Evolutionary conservation across 2,113 vertebrate species (phyloP).

Genomic region (Dascyllus trimaculatus): DNA sequence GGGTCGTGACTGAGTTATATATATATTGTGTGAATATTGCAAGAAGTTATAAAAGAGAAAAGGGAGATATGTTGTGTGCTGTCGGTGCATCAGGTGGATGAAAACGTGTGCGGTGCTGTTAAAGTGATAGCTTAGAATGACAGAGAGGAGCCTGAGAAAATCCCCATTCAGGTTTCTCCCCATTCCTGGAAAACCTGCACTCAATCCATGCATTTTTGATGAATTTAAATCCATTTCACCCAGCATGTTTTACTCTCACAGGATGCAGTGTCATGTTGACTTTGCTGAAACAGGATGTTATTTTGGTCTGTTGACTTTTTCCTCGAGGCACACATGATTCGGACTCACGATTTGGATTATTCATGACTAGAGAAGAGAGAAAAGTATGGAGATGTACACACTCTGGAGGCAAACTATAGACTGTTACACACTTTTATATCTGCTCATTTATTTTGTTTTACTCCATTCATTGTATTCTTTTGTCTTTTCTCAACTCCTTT

Average conservation of each 20-base stretch:
- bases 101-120: not conserved
- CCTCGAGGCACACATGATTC: not conserved
- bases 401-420: not conserved
- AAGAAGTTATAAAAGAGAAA: not conserved
- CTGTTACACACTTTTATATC: no score
- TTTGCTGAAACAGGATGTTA: not conserved
- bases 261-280: not conserved
- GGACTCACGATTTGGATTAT: constrained; percentile 5
- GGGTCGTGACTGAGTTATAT: no score
- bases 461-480: no score
- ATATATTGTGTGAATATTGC: no score
- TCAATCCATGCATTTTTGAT: not conserved
- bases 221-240: not conserved
- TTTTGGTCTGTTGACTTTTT: constrained; percentile 14
- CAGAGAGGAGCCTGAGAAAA: no score
- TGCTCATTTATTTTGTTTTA: no score
- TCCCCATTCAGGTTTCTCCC: not conserved
- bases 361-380: not conserved
- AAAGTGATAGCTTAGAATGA: not conserved
- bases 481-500: no score
- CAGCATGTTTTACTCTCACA: not conserved
- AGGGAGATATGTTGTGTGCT: not conserved
- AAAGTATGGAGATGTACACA: not conserved
- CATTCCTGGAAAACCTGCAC: not conserved
- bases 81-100: not conserved